A percentile compares a stretch with the other conserved stretches of the same genome.
Conservation (phyloP, 2,113 vertebrate genomes). For the Datnioides undecimradiatus region DNA sequence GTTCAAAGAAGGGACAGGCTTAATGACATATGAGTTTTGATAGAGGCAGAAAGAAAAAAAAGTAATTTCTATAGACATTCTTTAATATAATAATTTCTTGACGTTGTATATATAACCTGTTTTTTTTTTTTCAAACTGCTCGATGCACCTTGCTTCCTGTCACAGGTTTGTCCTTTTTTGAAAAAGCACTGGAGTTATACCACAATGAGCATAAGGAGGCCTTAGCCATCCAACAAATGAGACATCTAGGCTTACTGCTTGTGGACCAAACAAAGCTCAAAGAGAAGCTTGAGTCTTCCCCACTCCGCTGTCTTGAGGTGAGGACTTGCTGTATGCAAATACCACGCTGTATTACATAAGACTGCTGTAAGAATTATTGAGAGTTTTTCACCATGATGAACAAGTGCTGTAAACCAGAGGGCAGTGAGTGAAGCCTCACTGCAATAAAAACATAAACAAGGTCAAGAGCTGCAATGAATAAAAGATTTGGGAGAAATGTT, state of each 20-base stretch:
- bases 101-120: too few species aligned
- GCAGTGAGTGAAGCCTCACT: neutral
- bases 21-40: neutral
- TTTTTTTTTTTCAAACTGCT: slow-evolving; percentile 14
- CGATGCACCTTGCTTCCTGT: neutral
- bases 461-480: neutral
- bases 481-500: neutral
- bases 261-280: slow-evolving; percentile 87
- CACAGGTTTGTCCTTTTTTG: slow-evolving; percentile 87
- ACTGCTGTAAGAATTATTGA: neutral
- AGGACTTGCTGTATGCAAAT: slow-evolving; percentile 34
- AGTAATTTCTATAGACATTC: neutral
- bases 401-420: neutral
- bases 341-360: neutral
- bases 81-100: neutral
- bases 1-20: neutral
- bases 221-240: slow-evolving; percentile 80
- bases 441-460: neutral
- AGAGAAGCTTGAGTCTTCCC: slow-evolving; percentile 85
- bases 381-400: neutral
- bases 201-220: slow-evolving; percentile 84
- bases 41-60: neutral
- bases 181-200: slow-evolving; percentile 84
- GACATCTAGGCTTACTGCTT: slow-evolving; percentile 86
- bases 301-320: slow-evolving; percentile 86